Conservation (phyloP, 2,113 vertebrate genomes). For the Psophia crepitans region DNA sequence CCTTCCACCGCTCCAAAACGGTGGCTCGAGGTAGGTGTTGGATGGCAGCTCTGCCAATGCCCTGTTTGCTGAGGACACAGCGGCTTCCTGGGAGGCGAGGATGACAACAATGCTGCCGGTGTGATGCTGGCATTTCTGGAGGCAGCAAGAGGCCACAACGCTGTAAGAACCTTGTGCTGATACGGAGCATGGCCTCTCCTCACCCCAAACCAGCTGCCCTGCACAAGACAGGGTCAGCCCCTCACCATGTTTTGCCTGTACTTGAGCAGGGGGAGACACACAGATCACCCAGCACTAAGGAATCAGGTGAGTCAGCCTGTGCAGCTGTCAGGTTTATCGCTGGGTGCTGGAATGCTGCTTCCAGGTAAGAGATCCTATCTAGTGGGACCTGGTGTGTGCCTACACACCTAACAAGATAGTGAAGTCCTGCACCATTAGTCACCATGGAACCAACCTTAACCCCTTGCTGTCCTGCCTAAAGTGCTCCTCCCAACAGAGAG, state of each 20-base stretch:
- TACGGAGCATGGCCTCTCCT: not conserved
- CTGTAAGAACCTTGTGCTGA: not conserved
- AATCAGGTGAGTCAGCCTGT: constrained; percentile 7
- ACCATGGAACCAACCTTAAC: not conserved
- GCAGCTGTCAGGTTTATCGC: not conserved
- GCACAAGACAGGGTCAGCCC: accelerated
- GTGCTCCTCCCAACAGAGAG: not conserved
- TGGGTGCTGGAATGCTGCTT: constrained; percentile 36
- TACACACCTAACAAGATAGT: constrained; percentile 55
- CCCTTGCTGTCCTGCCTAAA: not conserved
- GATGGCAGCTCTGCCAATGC: not conserved
- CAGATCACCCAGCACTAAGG: not conserved
- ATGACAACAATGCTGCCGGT: not conserved
- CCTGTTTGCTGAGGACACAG: not conserved
- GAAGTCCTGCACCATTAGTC: constrained; percentile 48
- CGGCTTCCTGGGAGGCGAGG: not conserved
- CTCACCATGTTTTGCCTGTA: not conserved
- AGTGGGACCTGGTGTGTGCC: constrained; percentile 19
- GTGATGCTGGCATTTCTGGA: accelerated
- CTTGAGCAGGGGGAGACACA: not conserved
- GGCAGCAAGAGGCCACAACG: accelerated
- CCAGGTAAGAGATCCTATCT: constrained; percentile 53
- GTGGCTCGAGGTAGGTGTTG: not conserved
- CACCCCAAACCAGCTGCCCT: not conserved
- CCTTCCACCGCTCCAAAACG: not conserved